A percentile compares a stretch with the other conserved stretches of the same genome.
These are phyloP conservation scores for Enteromius unitaeniatus DNA, from an alignment of 2,797 vertebrate genomes.

Conservation along the genomic window DNA sequence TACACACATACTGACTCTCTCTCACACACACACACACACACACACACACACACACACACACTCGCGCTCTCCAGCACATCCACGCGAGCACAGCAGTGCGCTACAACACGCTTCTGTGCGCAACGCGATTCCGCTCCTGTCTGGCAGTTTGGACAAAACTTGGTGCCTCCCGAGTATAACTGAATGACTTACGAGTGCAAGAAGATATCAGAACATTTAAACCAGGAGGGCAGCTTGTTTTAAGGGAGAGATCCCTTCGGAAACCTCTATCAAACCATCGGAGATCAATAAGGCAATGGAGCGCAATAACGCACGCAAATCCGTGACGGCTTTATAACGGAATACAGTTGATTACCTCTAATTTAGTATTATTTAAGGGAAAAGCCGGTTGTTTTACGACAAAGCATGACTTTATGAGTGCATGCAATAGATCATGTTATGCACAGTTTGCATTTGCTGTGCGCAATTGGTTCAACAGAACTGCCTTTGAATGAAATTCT, in stretches of 20 bases:
- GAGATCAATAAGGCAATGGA: conserved; percentile 34
- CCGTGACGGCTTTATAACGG: conserved; percentile 30
- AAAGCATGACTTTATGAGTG: conserved; percentile 19
- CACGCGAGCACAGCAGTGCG: conserved; percentile 30
- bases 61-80: conserved; percentile 27
- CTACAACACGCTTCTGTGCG: conserved; percentile 35
- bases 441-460: conserved; percentile 20
- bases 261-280: conserved; percentile 34
- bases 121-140: conserved; percentile 1
- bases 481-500: conserved; percentile 2
- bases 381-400: background rate
- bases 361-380: background rate
- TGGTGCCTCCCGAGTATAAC: background rate
- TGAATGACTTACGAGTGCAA: conserved; percentile 2
- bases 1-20: conserved; percentile 69
- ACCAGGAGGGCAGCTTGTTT: conserved; percentile 22
- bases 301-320: conserved; percentile 33
- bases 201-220: conserved; percentile 13
- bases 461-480: conserved; percentile 34
- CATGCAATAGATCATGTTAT: conserved; percentile 10
- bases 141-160: conserved; percentile 34
- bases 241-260: conserved; percentile 26
- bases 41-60: conserved; percentile 33
- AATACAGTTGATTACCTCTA: conserved; percentile 15
- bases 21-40: conserved; percentile 7